A percentile compares a stretch with the other conserved stretches of the same genome.
These are phyloP conservation scores for Calephelis virginiensis DNA, from an alignment of 1,140 invertebrate genomes.

Conservation along the genomic window DNA sequence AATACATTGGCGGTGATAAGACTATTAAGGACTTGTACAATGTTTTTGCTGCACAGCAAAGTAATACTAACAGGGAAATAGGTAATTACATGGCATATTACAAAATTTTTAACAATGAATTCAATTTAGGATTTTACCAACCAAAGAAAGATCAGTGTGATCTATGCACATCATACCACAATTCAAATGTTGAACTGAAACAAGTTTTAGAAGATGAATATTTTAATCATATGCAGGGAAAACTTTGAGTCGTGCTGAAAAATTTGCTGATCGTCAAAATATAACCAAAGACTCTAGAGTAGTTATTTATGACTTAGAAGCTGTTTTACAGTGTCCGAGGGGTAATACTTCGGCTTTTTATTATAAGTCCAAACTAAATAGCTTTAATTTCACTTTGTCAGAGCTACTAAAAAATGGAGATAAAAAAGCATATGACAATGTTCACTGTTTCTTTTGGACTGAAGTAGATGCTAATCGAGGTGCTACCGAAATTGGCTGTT, in stretches of 20 bases:
- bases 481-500: constrained; percentile 27
- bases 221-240: constrained; percentile 28
- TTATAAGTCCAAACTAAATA: constrained; percentile 64
- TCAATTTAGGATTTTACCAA: constrained; percentile 22
- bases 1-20: constrained; percentile 11
- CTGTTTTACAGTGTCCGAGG: constrained; percentile 33
- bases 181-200: constrained; percentile 19
- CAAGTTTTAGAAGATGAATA: constrained; percentile 21
- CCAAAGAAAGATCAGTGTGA: constrained; percentile 32
- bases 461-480: constrained; percentile 31
- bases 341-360: constrained; percentile 52
- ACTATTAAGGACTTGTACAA: background rate
- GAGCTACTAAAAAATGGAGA: constrained; percentile 17
- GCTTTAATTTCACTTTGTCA: constrained; percentile 66
- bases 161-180: constrained; percentile 22
- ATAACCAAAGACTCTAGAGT: constrained; percentile 22
- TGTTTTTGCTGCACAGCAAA: background rate
- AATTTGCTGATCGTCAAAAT: constrained; percentile 21
- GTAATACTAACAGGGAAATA: too few relatives aligned
- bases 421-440: constrained; percentile 30
- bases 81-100: background rate
- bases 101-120: constrained; percentile 23
- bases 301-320: constrained; percentile 31
- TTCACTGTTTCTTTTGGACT: constrained; percentile 62
- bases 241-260: constrained; percentile 16